Evolutionary conservation across 2,797 vertebrate species (phyloP), one percentile per base, ranked within the genome.

Genomic region (Echiichthys vipera): DNA sequence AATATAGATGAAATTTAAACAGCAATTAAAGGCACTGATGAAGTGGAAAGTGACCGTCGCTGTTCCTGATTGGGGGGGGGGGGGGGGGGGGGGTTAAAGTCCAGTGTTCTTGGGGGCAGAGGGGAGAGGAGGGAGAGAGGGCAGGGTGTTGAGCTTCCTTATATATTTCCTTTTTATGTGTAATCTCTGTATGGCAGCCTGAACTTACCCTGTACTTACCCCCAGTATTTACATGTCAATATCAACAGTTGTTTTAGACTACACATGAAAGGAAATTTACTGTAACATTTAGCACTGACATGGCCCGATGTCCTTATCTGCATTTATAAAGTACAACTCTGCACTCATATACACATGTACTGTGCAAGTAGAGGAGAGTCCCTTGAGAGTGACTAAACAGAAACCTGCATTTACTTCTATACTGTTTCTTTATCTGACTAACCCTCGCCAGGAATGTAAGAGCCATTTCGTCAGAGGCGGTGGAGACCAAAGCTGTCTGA

Each of bases 401-500:
- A 66, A 76, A 78, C 51, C 36, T 39, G 7, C 54, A 34, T 34
- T 30, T 32, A 36, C 7, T 15, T 71, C 40, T 20, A 7, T 67
- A 61, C 57, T 53, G 15, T n/a, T 1, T 47, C 69, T 75, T 84
- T 78, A 77, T 84, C 80, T 88, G 79, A 85, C 86, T 84, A 75
- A 77, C 85, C 85, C 78, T 58, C 18, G 5, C 18, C 34, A 78
- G 85, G 93, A 93, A 95, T 94, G 90, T 69, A 12, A 80, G 86
- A 42, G 39, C 3, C 49, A 54, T 78, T 81, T 87, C 71, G 57
- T 74, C 63, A 77, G 71, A 55, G 71, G 63, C 70, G 81, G 85
- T 46, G 65, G 30, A 88, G 81, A 93, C 93, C 83, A 92, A 94
- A 88, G 91, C 63, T 78, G 91, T 88, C 90, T 93, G 90, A 91